These are phyloP conservation scores for Drosophila melanica DNA, from an alignment of 1,140 invertebrate species.

Conservation along the genomic window DNA sequence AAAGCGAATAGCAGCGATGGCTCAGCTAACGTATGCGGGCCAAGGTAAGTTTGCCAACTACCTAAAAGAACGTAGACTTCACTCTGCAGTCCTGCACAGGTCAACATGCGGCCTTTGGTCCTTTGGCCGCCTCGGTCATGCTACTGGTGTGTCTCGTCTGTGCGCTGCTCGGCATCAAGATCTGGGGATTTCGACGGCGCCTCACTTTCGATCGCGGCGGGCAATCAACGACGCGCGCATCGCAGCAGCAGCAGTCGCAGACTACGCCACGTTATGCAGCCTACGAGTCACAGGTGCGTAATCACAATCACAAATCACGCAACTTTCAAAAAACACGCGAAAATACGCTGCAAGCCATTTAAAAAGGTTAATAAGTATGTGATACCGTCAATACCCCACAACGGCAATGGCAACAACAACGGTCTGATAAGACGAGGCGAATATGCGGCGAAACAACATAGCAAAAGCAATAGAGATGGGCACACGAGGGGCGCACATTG, in stretches of 20 bases:
- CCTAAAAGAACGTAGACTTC: neutral
- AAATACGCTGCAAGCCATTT: constrained; percentile 42
- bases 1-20: constrained; percentile 62
- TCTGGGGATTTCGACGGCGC: constrained; percentile 84
- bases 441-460: constrained; percentile 20
- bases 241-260: constrained; percentile 38
- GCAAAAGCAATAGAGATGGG: constrained; percentile 11
- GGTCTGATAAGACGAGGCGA: constrained; percentile 59
- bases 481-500: neutral
- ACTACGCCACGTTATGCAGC: constrained; percentile 66
- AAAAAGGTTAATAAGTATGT: constrained; percentile 55
- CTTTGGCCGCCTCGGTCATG: constrained; percentile 48
- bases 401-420: constrained; percentile 31
- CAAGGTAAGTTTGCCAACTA: constrained; percentile 54
- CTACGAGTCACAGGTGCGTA: constrained; percentile 69
- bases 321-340: constrained; percentile 9
- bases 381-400: constrained; percentile 37
- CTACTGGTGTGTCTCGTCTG: constrained; percentile 69
- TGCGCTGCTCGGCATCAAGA: constrained; percentile 77
- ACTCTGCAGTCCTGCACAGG: constrained; percentile 23
- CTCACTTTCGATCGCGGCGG: constrained; percentile 65
- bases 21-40: constrained; percentile 63
- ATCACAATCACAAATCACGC: constrained; percentile 6
- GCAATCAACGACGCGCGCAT: constrained; percentile 17
- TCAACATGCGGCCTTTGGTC: constrained; percentile 45